Percentiles rank a stretch among this genome's conserved stretches.
Evolutionary conservation across 2,797 vertebrate species (phyloP).

Genomic region (Heterohyrax brucei): DNA sequence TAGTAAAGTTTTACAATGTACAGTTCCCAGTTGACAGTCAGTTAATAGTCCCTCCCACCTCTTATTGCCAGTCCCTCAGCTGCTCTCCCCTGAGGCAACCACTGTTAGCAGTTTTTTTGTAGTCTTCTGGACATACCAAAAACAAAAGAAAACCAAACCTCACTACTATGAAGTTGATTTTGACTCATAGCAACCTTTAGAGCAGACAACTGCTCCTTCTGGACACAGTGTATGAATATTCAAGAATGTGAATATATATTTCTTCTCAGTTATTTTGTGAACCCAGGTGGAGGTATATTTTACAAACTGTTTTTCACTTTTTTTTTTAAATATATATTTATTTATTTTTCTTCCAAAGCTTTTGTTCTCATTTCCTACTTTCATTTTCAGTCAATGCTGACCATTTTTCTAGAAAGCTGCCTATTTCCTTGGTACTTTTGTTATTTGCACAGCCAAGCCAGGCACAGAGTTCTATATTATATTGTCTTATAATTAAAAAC

Average conservation of each 20-base stretch:
- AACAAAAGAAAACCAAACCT: too few species aligned
- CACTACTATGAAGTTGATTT: too few species aligned
- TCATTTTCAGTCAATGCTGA: slow-evolving; percentile 56
- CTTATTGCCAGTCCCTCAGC: not conserved
- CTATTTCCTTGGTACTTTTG: slow-evolving; percentile 47
- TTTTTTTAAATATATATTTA: slow-evolving; percentile 18
- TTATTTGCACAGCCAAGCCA: slow-evolving; percentile 10
- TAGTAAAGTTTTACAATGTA: not conserved
- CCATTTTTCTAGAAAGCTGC: slow-evolving; percentile 58
- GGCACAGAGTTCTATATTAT: not conserved
- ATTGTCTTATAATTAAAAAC: slow-evolving; percentile 45
- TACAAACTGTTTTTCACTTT: slow-evolving; percentile 50
- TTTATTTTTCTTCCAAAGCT: slow-evolving; percentile 23
- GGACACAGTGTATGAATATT: not conserved
- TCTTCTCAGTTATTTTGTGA: not conserved
- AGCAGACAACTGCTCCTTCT: not conserved
- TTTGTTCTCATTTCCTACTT: slow-evolving; percentile 12
- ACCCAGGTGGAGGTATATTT: not conserved
- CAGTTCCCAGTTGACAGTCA: not conserved
- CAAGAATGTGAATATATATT: not conserved
- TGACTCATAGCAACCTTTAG: too few species aligned
- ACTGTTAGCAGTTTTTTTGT: too few species aligned
- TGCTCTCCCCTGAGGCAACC: not conserved
- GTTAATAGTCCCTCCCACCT: not conserved
- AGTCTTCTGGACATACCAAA: not conserved